phyloP scores from a whole-genome alignment of 2,888 invertebrate genomes.

The Mythimna vitellina region DNA sequence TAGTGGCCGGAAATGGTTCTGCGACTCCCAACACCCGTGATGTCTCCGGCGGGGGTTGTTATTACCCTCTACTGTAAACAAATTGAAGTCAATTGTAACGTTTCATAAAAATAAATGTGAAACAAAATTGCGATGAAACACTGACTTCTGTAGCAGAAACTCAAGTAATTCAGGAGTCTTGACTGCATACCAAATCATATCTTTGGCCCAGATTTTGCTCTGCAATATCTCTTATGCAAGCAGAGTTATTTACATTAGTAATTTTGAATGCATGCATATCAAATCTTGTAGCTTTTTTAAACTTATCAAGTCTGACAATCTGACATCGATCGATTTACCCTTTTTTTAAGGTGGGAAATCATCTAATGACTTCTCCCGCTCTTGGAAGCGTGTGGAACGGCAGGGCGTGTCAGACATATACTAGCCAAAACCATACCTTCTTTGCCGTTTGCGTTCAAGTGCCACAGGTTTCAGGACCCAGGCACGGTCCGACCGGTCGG shows the following conservation, averaged over 20 bases:
- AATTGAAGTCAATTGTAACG: background rate
- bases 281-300: background rate
- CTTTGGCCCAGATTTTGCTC: constrained; percentile 19
- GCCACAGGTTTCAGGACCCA: too few species aligned
- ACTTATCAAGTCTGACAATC: background rate
- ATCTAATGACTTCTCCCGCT: background rate
- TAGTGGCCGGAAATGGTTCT: too few species aligned
- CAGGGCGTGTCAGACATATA: too few species aligned
- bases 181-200: constrained; percentile 8
- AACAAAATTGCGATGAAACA: constrained; percentile 2
- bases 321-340: background rate
- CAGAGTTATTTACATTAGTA: constrained; percentile 10
- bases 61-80: background rate
- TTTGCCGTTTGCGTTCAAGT: too few species aligned
- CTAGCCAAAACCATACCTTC: too few species aligned
- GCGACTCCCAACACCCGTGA: too few species aligned
- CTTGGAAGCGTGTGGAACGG: too few species aligned
- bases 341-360: background rate
- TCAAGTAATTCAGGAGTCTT: constrained; percentile 11
- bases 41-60: too few species aligned
- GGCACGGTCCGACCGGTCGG: too few species aligned
- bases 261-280: constrained; percentile 24
- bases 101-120: background rate
- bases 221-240: constrained; percentile 23
- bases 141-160: background rate